Percentiles rank a stretch among this genome's conserved stretches.
phyloP scores from a whole-genome alignment of 2,113 vertebrate species.

The Corapipo altera region DNA sequence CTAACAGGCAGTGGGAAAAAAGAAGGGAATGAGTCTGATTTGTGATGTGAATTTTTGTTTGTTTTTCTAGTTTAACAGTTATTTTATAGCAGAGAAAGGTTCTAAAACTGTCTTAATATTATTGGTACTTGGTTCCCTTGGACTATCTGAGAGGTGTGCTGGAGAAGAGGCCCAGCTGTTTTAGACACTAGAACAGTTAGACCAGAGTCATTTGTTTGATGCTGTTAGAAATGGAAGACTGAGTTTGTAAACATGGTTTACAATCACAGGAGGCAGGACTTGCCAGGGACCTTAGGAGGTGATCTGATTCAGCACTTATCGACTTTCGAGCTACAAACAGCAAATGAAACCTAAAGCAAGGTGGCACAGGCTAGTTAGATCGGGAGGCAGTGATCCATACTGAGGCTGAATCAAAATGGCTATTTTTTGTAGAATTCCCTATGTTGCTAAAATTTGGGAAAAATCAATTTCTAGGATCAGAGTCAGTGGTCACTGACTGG shows the following conservation, averaged over 20 bases:
- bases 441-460: neutral
- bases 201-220: neutral
- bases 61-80: neutral
- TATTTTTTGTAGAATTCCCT: neutral
- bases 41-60: neutral
- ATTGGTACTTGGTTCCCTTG: accelerated
- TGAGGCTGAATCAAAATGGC: neutral
- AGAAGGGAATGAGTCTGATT: slow-evolving; percentile 4
- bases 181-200: neutral
- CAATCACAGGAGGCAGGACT: neutral
- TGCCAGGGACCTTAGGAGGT: neutral
- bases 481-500: neutral
- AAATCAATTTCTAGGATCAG: neutral
- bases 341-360: neutral
- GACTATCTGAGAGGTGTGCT: neutral
- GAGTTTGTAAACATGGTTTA: neutral
- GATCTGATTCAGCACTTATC: neutral
- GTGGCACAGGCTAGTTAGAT: neutral
- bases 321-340: neutral
- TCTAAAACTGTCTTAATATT: neutral
- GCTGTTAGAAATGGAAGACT: neutral
- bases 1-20: slow-evolving; percentile 20
- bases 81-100: neutral
- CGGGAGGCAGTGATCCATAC: neutral
- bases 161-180: neutral